These are phyloP conservation scores for Synanthedon myopaeformis DNA, from an alignment of 2,888 invertebrate genomes.

Conservation along the genomic window DNA sequence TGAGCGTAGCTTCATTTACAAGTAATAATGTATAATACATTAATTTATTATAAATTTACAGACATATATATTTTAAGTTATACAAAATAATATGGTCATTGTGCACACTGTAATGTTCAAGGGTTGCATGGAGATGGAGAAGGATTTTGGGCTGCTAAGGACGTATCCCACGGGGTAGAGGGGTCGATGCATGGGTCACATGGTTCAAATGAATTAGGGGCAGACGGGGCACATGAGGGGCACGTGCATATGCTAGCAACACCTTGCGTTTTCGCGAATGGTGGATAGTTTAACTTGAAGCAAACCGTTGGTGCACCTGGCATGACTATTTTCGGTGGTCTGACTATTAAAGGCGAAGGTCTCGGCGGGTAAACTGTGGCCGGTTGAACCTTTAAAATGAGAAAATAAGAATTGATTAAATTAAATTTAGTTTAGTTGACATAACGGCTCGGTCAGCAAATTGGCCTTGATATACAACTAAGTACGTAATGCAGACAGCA, in stretches of 20 bases:
- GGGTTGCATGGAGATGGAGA: not conserved
- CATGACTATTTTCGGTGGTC: slow-evolving; percentile 37
- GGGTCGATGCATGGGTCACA: slow-evolving; percentile 2
- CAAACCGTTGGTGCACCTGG: slow-evolving; percentile 39
- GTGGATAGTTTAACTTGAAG: slow-evolving; percentile 38
- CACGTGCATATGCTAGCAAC: slow-evolving; percentile 12
- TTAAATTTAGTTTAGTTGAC: no score
- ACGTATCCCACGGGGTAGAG: not conserved
- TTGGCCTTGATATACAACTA: no score
- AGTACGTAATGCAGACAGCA: no score
- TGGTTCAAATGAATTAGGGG: not conserved
- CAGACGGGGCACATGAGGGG: slow-evolving; percentile 2
- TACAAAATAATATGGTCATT: not conserved
- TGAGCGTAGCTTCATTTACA: slow-evolving; percentile 34
- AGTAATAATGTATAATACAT: slow-evolving; percentile 13
- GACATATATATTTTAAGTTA: no score
- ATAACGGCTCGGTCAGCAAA: no score
- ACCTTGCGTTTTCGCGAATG: slow-evolving; percentile 29
- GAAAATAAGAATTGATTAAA: no score
- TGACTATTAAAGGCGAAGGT: slow-evolving; percentile 28
- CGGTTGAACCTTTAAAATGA: slow-evolving; percentile 33
- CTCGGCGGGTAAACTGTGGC: slow-evolving; percentile 25
- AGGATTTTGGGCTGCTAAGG: not conserved
- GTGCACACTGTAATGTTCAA: not conserved
- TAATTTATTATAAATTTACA: no score